Percentiles rank a stretch among this genome's conserved stretches.
Conservation (phyloP, 2,888 invertebrate species). For the Agrochola lychnidis region DNA sequence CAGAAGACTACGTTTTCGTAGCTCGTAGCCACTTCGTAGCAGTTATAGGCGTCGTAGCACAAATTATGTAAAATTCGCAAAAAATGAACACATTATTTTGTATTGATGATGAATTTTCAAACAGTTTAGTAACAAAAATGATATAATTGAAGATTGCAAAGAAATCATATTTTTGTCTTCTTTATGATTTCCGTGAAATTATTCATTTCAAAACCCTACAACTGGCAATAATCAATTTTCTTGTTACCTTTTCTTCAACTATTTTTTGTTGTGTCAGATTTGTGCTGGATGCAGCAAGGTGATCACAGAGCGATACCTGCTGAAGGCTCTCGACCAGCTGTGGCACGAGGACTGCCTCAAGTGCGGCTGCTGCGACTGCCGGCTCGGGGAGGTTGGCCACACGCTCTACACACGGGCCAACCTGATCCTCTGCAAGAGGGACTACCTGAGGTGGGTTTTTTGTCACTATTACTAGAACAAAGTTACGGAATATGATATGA, state of each 20-base stretch:
- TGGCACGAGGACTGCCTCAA: constrained; percentile 99
- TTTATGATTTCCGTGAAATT: constrained; percentile 28
- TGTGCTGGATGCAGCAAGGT: constrained; percentile 98
- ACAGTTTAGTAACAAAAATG: neutral
- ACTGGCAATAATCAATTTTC: neutral
- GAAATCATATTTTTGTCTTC: neutral
- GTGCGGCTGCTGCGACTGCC: constrained; percentile 99
- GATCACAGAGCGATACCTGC: constrained; percentile 97
- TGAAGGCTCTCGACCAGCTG: constrained; percentile 97
- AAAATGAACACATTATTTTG: neutral
- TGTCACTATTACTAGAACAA: neutral
- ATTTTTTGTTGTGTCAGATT: constrained; percentile 89
- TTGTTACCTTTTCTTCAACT: neutral
- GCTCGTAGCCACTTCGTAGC: constrained; percentile 20
- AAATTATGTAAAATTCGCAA: neutral
- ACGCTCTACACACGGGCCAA: constrained; percentile 98
- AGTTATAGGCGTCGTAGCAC: constrained; percentile 8
- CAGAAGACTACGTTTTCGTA: constrained; percentile 1
- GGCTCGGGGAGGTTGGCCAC: constrained; percentile 98
- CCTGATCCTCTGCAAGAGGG: constrained; percentile 98
- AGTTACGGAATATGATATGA: neutral
- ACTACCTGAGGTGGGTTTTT: constrained; percentile 95
- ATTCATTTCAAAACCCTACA: constrained; percentile 1
- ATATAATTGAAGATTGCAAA: constrained; percentile 8
- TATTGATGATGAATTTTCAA: constrained; percentile 9